Base-by-base conservation (phyloP, 2,888 invertebrate genomes). In the Cheilosia vulpina region DNA sequence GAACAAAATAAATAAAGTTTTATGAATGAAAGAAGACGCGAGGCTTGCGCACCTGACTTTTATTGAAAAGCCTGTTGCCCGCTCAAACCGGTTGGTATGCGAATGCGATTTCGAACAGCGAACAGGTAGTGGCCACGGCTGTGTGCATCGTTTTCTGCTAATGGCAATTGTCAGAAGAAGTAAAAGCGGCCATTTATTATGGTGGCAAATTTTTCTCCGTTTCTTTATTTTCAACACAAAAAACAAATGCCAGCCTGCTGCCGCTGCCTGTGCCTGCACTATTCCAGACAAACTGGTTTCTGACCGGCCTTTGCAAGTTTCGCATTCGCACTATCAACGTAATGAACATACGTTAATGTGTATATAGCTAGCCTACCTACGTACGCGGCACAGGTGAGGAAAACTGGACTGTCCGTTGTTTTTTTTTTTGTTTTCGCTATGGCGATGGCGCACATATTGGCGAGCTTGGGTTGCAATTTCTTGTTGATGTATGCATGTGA, bases 161-260 rank as follows among this genome's bases (percentile, higher is more conserved):
- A 85, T 85, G 76, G 66, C 72, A 85, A 81, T 85, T 81, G 81
- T 81, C 81, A 77, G 81, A 77, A 85, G 77, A 81, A 77, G 76
- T 81, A 85, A 85, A 77, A 77, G 85, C 81, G 77, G 71, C 62
- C 85, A 85, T 81, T 85, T 85, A 85, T 81, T 85, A 85, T 85
- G 76, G 76, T 81, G 84, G 84, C 75, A 69, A 69, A 11, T 60
- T 69, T 27, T 45, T 75, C 31, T 21, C 31, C 31, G 31, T 31
- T 43, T 63, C 68, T 80, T 73, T 68, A 65, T 63, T 21, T 47
- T 11, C 19, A 11, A 11, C 31, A 72, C 72, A 72, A 82, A 53
- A 60, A 43, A 41, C 65, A 82, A 77, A 82, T 82, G 76, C 77
- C 82, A 82, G 65, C 55, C 52, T 76, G 62, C 68, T 72, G 69